Evolutionary conservation across 2,888 invertebrate genomes (phyloP).

Genomic region (Drosophila prostipennis): DNA sequence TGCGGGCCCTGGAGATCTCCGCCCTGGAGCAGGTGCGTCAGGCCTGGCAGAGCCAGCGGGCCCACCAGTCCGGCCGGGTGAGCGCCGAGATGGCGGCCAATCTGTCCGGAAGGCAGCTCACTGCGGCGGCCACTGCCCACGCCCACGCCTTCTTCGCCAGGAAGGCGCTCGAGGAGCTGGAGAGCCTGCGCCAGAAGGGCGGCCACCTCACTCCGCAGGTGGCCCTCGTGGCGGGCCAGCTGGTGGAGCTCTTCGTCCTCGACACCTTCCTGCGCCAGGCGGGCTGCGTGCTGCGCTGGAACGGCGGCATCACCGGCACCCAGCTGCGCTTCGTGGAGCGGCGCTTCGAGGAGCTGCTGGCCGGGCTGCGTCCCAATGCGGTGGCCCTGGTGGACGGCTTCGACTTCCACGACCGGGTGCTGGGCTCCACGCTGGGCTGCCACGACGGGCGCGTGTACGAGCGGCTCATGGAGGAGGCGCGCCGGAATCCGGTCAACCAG

Average conservation of each 20-base stretch:
- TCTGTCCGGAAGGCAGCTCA: constrained; percentile 91
- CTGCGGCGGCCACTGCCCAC: constrained; percentile 89
- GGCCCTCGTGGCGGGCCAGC: constrained; percentile 45
- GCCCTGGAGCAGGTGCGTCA: constrained; percentile 87
- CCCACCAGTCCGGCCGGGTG: constrained; percentile 81
- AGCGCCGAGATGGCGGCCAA: constrained; percentile 93
- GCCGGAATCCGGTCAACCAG: constrained; percentile 91
- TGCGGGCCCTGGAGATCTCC: constrained; percentile 84
- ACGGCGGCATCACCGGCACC: constrained; percentile 46
- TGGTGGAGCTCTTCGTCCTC: constrained; percentile 70
- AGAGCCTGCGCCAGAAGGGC: constrained; percentile 30
- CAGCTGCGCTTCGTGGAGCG: constrained; percentile 85
- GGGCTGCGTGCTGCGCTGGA: constrained; percentile 69
- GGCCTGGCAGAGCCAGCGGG: constrained; percentile 88
- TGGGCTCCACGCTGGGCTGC: constrained; percentile 90
- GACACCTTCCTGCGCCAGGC: constrained; percentile 71
- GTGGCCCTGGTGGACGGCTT: constrained; percentile 96
- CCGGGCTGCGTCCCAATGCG: constrained; percentile 92
- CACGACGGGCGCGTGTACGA: constrained; percentile 94
- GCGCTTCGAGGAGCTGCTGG: constrained; percentile 89
- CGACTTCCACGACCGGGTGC: constrained; percentile 91
- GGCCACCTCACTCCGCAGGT: constrained; percentile 17
- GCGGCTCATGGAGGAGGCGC: constrained; percentile 90
- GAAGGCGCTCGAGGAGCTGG: constrained; percentile 52
- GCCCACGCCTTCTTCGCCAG: constrained; percentile 72